Conservation (phyloP, 2,113 vertebrate species). For the Tringa solitaria region DNA sequence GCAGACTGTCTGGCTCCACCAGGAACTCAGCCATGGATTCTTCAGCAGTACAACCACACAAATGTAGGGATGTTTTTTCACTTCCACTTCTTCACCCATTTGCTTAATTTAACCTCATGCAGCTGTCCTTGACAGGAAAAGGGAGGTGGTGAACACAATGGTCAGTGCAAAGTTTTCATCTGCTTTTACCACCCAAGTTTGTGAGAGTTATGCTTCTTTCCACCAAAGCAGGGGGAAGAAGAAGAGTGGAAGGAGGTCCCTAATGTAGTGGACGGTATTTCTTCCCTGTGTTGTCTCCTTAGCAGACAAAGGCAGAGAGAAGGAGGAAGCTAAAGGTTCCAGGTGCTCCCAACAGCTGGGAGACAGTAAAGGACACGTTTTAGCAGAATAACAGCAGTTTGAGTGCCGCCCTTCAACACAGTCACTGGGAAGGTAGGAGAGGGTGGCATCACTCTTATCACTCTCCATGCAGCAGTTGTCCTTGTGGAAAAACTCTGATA, state of each 20-base stretch:
- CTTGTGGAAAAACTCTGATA: neutral
- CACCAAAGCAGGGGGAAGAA: neutral
- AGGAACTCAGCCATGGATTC: neutral
- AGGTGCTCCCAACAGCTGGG: neutral
- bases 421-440: neutral
- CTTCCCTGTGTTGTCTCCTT: neutral
- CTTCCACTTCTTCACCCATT: neutral
- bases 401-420: neutral
- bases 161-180: neutral
- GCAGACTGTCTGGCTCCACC: neutral
- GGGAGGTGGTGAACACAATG: neutral
- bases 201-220: neutral
- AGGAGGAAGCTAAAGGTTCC: neutral
- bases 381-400: neutral
- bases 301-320: neutral
- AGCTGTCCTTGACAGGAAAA: neutral
- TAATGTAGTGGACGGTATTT: neutral
- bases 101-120: neutral
- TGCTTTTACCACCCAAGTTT: neutral
- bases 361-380: neutral
- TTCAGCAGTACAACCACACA: neutral
- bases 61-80: neutral
- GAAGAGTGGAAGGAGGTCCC: neutral
- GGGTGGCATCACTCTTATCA: fast-evolving
- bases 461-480: neutral